Percentiles rank a stretch among this genome's conserved stretches.
Evolutionary conservation across 2,113 vertebrate genomes (phyloP).

Genomic region (Seriola aureovittata): DNA sequence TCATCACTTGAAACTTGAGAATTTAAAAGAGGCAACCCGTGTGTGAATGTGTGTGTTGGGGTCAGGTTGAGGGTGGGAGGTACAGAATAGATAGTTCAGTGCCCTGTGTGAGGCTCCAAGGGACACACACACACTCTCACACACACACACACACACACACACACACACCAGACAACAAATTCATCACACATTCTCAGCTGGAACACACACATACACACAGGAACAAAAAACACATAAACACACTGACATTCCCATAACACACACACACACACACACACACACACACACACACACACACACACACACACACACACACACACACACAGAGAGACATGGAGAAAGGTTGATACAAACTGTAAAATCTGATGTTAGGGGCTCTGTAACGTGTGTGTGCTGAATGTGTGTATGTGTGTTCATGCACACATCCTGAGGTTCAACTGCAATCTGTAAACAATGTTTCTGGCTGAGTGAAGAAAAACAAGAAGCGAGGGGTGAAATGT

Average conservation of each 20-base stretch:
- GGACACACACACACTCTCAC: conserved; percentile 5
- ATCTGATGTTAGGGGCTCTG: conserved; percentile 33
- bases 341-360: conserved; percentile 47
- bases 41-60: conserved; percentile 19
- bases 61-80: conserved; percentile 29
- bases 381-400: conserved; percentile 15
- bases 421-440: conserved; percentile 59
- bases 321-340: conserved; percentile 15
- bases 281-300: not conserved
- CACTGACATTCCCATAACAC: not conserved
- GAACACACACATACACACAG: not conserved
- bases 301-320: not conserved
- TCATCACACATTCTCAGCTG: conserved; percentile 12
- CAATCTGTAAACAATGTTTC: conserved; percentile 72
- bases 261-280: not conserved
- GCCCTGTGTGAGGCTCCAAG: conserved; percentile 17
- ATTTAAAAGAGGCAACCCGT: not conserved
- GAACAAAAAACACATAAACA: not conserved
- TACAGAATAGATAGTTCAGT: conserved; percentile 41
- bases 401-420: conserved; percentile 11
- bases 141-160: conserved; percentile 2
- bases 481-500: conserved; percentile 63
- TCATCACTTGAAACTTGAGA: not conserved
- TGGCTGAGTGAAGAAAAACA: conserved; percentile 68
- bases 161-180: conserved; percentile 20